Percentiles rank a stretch among this genome's conserved stretches.
Conservation (phyloP, 2,888 invertebrate species). For the Noctua janthe region DNA sequence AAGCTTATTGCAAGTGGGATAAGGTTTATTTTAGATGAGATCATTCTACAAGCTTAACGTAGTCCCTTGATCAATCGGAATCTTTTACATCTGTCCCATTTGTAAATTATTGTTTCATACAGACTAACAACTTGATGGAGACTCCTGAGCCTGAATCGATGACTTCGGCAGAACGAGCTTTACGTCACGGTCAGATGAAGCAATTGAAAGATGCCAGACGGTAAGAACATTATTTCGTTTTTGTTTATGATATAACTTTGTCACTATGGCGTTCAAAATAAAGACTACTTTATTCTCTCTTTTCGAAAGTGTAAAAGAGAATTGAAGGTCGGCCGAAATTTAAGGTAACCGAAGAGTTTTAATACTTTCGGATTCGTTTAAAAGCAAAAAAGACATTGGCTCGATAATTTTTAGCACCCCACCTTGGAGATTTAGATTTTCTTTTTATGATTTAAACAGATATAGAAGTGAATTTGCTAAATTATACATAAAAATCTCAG, state of each 20-base stretch:
- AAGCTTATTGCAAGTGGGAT: not conserved
- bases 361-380: too few relatives aligned
- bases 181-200: constrained; percentile 97
- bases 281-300: not conserved
- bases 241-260: constrained; percentile 9
- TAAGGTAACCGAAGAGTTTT: too few relatives aligned
- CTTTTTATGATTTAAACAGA: too few relatives aligned
- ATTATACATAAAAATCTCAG: too few relatives aligned
- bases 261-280: not conserved
- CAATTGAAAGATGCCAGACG: constrained; percentile 95
- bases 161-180: constrained; percentile 94
- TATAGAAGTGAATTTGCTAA: too few relatives aligned
- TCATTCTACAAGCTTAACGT: too few relatives aligned
- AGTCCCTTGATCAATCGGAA: too few relatives aligned
- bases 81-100: not conserved
- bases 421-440: too few relatives aligned
- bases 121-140: constrained; percentile 92
- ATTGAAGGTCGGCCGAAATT: not conserved
- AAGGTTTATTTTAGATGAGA: not conserved
- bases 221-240: constrained; percentile 67
- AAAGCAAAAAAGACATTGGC: too few relatives aligned
- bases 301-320: not conserved
- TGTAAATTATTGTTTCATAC: constrained; percentile 9
- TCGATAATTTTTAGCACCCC: too few relatives aligned
- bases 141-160: constrained; percentile 86